Base-by-base conservation (phyloP, 2,113 vertebrate genomes). In the Phoxinus phoxinus region DNA sequence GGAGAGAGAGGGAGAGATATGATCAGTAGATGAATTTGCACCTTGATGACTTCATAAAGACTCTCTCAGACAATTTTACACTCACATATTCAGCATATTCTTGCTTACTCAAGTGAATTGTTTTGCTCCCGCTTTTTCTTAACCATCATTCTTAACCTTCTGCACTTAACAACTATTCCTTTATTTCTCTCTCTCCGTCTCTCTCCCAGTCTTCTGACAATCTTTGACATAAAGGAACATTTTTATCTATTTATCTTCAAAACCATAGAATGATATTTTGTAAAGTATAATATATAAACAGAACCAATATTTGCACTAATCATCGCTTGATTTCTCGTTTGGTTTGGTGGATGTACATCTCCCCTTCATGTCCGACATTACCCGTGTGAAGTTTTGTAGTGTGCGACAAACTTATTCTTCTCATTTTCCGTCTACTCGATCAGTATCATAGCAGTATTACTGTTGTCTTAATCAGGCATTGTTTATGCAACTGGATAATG, bases 241-340 rank as follows among this genome's bases (percentile, higher is more conserved):
- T 84, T 91, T 93, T 23, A 56, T 89, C 84, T 92, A 92, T 91
- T 93, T 90, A 93, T 91, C 92, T 84, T 58, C 83, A 90, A 81
- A 73, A 83, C 19, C 63, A 69, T 72, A 86, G 56, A 75, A 78
- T 79, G 63, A 86, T 83, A 79, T 87, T 65, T 87, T 94, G 92
- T 93, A 93, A 89, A 93, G 32, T 91, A 90, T 72, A 81, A 65
- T 91, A 84, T 90, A 89, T 89, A 85, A 88, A 77, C 84, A 37
- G 61, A 77, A 56, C 67, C 41, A 87, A 87, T 89, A 83, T 87
- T 87, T 94, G 93, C 93, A 95, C 91, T 94, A 93, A 91, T 89
- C 91, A 85, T 88, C 81, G 89, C 91, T 88, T 90, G 89, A 86
- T 87, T 71, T 85, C 77, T 83, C 41, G n/a, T 84, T 84, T 27